Percentiles rank a stretch among this genome's conserved stretches.
phyloP scores from a whole-genome alignment of 2,113 vertebrate genomes.

The Recurvirostra avosetta region DNA sequence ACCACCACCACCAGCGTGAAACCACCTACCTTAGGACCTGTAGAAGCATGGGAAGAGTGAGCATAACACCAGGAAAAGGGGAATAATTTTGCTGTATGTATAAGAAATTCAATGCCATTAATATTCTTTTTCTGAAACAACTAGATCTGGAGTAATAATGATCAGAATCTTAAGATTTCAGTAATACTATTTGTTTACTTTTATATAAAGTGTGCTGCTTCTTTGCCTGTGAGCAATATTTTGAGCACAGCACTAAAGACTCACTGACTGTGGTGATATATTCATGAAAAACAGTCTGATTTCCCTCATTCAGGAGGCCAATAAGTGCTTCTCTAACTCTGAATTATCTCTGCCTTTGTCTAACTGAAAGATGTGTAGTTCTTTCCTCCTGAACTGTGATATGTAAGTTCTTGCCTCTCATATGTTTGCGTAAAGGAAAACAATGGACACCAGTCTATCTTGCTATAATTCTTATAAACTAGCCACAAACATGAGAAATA shows the following conservation, averaged over 20 bases:
- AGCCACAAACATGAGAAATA: neutral
- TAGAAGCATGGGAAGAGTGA: neutral
- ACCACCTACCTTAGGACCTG: neutral
- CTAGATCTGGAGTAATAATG: neutral
- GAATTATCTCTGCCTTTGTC: neutral
- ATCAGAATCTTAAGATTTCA: neutral
- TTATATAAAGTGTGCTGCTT: neutral
- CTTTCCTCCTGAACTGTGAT: neutral
- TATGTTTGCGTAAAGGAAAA: neutral
- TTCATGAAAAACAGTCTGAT: neutral
- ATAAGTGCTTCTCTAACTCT: neutral
- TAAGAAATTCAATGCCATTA: neutral
- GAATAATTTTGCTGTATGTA: neutral
- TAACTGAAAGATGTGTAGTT: neutral
- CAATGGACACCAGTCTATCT: neutral
- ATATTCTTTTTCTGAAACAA: neutral
- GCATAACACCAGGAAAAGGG: neutral
- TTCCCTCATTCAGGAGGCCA: neutral
- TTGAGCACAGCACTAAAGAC: neutral
- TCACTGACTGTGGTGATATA: neutral
- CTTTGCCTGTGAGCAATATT: neutral
- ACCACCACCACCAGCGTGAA: neutral
- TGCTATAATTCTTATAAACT: neutral
- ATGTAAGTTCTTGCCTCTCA: neutral
- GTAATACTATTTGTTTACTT: neutral